Evolutionary conservation across 2,888 invertebrate genomes (phyloP), one percentile per base, ranked within the genome.

Genomic region (Megastigmus dorsalis): DNA sequence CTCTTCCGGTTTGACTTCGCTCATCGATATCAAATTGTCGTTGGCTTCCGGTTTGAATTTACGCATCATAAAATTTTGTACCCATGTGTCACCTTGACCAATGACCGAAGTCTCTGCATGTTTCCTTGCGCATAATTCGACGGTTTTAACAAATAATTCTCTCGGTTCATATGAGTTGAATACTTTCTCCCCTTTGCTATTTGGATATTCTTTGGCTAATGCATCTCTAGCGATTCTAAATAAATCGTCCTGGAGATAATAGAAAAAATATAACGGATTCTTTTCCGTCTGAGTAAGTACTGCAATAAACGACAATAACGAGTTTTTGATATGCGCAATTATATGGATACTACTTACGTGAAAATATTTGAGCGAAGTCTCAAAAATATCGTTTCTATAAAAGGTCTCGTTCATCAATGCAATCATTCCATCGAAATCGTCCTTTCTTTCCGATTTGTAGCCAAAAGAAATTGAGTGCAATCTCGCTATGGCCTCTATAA

Each of bases 41-140:
- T 82, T 77, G 63, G 86, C 79, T 6, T 77, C 75, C 18, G 41
- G 52, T 0, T 77, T 55, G 2, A 69, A 55, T 66, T 89, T 89
- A 43, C 90, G 90, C 9, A 90, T 90, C 0, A 94, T 84, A 79
- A 94, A 94, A 83, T 94, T 94, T 13, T 93, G 93, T 0, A 92
- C 90, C 94, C 94, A 94, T 41, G 91, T 91, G 82, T 94, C 94
- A 0, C 94, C 94, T 73, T 94, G 93, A 0, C 90, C 91, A 33
- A 94, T 90, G 0, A 92, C 92, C 0, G 91, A 85, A 23, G 88
- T 85, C 30, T 84, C 83, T 0, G 81, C 82, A n/a, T 90, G 88
- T 20, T 83, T 81, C 78, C 67, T 77, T 1, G 84, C 79, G 0
- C 88, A 89, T 0, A 90, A 89, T 10, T 87, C 84, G 0, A 89